Conservation (phyloP, 2,888 invertebrate species). For the Muschampia plurimacula region DNA sequence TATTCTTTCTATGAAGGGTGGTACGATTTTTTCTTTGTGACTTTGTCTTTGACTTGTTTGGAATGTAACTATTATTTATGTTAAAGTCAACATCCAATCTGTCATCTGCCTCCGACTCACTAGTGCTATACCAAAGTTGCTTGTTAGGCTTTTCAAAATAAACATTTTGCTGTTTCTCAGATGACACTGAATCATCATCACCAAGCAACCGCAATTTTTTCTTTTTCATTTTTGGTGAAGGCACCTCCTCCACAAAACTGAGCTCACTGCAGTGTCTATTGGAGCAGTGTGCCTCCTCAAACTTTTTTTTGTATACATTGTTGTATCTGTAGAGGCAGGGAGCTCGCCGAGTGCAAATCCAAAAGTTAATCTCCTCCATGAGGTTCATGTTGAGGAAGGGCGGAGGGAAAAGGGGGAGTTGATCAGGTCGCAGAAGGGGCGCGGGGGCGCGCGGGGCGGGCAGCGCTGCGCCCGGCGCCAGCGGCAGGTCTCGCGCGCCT, state of each 20-base stretch:
- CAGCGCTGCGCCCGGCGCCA: constrained; percentile 57
- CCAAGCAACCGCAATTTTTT: constrained; percentile 68
- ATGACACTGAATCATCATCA: constrained; percentile 65
- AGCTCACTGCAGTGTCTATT: constrained; percentile 59
- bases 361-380: constrained; percentile 80
- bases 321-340: constrained; percentile 79
- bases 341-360: constrained; percentile 77
- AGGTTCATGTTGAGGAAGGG: constrained; percentile 58
- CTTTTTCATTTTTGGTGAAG: constrained; percentile 67
- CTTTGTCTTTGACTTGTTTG: constrained; percentile 63
- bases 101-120: constrained; percentile 60
- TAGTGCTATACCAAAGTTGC: constrained; percentile 54
- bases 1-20: constrained; percentile 64
- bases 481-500: constrained; percentile 53
- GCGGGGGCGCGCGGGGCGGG: constrained; percentile 50
- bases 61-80: constrained; percentile 65
- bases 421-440: constrained; percentile 24
- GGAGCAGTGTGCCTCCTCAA: constrained; percentile 61
- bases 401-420: constrained; percentile 60
- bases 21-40: constrained; percentile 56
- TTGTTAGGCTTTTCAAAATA: constrained; percentile 67
- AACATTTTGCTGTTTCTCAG: constrained; percentile 64
- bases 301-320: constrained; percentile 61
- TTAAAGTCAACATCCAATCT: constrained; percentile 73
- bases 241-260: constrained; percentile 52